phyloP scores from a whole-genome alignment of 2,113 vertebrate species.

The Butorides virescens region DNA sequence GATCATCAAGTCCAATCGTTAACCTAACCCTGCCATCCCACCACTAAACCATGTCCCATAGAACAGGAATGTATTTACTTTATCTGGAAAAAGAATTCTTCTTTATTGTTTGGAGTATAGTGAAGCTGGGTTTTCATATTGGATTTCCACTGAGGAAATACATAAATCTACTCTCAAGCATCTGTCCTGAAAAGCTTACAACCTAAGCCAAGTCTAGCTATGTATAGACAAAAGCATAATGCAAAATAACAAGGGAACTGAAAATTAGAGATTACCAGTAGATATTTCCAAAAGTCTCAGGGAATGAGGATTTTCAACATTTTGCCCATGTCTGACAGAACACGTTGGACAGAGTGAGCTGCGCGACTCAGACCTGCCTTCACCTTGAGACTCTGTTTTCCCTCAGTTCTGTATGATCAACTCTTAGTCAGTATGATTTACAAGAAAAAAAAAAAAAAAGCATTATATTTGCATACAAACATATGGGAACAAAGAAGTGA shows the following conservation, averaged over 20 bases:
- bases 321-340: neutral
- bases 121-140: neutral
- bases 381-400: neutral
- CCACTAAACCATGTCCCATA: too few species aligned
- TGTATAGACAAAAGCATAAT: neutral
- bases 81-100: neutral
- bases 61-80: neutral
- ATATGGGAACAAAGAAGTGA: neutral
- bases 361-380: neutral
- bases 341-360: neutral
- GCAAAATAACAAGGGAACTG: neutral
- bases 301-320: neutral
- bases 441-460: neutral
- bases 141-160: neutral
- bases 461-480: neutral
- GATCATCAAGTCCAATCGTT: too few species aligned
- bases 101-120: neutral
- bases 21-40: too few species aligned
- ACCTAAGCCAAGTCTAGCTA: neutral
- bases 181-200: neutral
- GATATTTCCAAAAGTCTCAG: neutral
- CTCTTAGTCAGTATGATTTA: neutral
- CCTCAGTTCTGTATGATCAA: neutral
- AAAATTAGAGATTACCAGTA: neutral
- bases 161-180: neutral